Evolutionary conservation across 2,113 vertebrate genomes (phyloP).

Genomic region (Solea solea): DNA sequence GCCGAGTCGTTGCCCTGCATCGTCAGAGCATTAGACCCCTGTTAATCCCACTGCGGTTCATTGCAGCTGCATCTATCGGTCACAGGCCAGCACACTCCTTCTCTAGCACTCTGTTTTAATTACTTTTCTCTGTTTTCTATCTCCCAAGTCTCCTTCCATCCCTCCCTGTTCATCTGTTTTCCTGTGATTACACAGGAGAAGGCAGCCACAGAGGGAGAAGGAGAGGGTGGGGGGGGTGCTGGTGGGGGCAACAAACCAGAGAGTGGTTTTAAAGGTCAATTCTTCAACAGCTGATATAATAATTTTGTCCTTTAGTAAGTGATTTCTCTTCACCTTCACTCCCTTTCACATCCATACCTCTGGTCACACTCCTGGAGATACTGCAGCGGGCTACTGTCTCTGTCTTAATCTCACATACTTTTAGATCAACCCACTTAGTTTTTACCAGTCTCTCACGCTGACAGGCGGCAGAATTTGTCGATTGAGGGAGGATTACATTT

Average conservation of each 20-base stretch:
- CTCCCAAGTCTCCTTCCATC: conserved; percentile 28
- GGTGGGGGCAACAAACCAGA: conserved; percentile 5
- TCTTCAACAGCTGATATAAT: conserved; percentile 1
- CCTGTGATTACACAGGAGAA: conserved; percentile 56
- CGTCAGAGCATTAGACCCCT: conserved; percentile 42
- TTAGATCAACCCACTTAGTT: no score
- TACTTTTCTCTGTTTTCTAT: conserved; percentile 63
- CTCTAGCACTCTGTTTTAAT: conserved; percentile 68
- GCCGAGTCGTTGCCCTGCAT: conserved; percentile 28
- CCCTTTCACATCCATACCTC: neutral
- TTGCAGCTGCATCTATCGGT: conserved; percentile 59
- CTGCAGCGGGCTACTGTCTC: neutral
- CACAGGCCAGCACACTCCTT: conserved; percentile 60
- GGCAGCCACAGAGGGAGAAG: neutral
- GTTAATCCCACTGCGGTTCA: conserved; percentile 49
- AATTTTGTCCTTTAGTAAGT: conserved; percentile 11
- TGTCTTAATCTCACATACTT: no score
- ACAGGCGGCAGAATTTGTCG: no score
- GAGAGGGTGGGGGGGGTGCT: neutral
- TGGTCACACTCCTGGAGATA: neutral
- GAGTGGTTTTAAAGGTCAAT: conserved; percentile 38
- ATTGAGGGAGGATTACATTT: no score
- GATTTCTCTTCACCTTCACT: neutral
- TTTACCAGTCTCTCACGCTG: no score
- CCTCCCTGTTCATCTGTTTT: conserved; percentile 51